phyloP scores from a whole-genome alignment of 2,113 vertebrate species.

The Mobula hypostoma region DNA sequence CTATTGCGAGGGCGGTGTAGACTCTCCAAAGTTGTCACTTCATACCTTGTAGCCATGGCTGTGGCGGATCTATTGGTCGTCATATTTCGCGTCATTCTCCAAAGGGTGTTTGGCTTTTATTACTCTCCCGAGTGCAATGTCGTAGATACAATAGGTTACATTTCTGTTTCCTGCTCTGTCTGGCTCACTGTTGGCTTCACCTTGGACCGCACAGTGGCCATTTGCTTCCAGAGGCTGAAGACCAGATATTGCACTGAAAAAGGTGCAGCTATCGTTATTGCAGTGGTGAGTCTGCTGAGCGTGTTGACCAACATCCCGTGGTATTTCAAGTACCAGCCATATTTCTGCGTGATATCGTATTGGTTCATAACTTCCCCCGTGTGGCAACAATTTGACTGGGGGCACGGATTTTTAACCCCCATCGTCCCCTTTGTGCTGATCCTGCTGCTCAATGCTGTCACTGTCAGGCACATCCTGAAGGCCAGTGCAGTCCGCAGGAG shows the following conservation, averaged over 20 bases:
- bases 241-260: background rate
- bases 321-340: background rate
- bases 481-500: background rate
- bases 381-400: background rate
- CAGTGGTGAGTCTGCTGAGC: background rate
- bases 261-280: background rate
- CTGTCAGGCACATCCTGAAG: background rate
- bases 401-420: background rate
- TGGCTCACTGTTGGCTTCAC: constrained; percentile 4
- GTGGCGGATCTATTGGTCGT: background rate
- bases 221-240: constrained; percentile 7
- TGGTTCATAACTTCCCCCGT: no score
- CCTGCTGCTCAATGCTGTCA: background rate
- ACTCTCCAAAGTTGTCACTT: background rate
- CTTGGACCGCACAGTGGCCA: constrained; percentile 7
- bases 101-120: no score
- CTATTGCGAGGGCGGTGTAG: background rate
- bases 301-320: background rate
- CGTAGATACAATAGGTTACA: background rate
- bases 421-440: background rate
- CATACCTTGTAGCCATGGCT: background rate
- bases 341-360: background rate
- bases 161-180: background rate
- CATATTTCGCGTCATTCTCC: background rate
- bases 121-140: background rate